Evolutionary conservation across 2,888 invertebrate genomes (phyloP).

Genomic region (Incurvaria masculella): DNA sequence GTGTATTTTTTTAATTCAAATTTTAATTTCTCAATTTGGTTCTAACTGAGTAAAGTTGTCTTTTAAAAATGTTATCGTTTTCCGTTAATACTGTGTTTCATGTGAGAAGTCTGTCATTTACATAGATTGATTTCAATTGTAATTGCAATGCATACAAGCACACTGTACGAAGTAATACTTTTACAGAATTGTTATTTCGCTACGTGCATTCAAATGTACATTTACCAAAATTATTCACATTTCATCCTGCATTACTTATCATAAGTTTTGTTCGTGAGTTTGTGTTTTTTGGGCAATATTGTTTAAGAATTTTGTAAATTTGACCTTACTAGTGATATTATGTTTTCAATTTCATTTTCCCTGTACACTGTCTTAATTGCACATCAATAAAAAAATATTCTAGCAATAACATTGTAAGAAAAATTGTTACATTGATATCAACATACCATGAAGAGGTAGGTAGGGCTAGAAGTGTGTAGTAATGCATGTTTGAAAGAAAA

Average conservation of each 20-base stretch:
- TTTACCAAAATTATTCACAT: background rate
- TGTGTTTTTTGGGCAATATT: too few species aligned
- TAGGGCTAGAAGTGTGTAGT: conserved; percentile 4
- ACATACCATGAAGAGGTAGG: background rate
- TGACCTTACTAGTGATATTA: background rate
- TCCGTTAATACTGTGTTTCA: background rate
- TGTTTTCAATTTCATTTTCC: background rate
- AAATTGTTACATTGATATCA: background rate
- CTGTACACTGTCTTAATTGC: too few species aligned
- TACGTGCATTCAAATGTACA: background rate
- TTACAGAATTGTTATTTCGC: background rate
- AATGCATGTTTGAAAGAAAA: conserved; percentile 9
- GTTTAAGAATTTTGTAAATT: too few species aligned
- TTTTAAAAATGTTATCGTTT: background rate
- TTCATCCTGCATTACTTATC: conserved; percentile 1
- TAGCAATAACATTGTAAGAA: background rate
- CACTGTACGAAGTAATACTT: too few species aligned
- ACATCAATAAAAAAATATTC: too few species aligned
- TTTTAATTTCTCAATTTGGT: background rate
- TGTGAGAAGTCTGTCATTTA: too few species aligned
- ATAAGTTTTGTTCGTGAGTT: background rate
- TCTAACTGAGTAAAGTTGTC: background rate
- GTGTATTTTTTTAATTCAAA: background rate
- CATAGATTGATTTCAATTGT: too few species aligned
- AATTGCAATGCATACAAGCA: too few species aligned